Percentiles rank a stretch among this genome's conserved stretches.
These are phyloP conservation scores for Acropternis orthonyx DNA, from an alignment of 2,797 vertebrate species.

Conservation along the genomic window DNA sequence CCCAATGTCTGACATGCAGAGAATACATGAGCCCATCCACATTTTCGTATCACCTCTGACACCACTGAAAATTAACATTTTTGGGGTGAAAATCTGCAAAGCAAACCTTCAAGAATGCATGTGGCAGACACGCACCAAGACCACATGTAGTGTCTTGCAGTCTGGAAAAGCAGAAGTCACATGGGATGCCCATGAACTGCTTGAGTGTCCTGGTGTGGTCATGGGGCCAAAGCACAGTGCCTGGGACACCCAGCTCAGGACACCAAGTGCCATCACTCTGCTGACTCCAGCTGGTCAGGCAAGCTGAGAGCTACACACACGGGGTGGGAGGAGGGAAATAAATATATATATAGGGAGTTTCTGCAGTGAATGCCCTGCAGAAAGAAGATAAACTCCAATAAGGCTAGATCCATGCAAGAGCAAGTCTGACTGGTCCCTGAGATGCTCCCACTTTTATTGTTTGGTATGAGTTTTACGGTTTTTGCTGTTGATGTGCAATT, in stretches of 20 bases:
- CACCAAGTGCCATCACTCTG: rapidly evolving
- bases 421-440: neutral
- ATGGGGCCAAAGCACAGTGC: rapidly evolving
- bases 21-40: neutral
- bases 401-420: neutral
- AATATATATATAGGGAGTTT: neutral
- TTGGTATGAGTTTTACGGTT: neutral
- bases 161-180: neutral
- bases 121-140: neutral
- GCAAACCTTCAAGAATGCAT: neutral
- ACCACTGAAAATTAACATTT: neutral
- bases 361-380: neutral
- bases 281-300: neutral
- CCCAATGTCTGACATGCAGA: rapidly evolving
- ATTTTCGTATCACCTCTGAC: neutral
- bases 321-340: neutral
- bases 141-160: neutral
- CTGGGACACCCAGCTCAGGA: neutral
- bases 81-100: neutral
- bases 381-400: neutral
- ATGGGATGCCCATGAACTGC: neutral
- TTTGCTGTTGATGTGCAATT: neutral
- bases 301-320: neutral
- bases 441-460: neutral
- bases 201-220: neutral